Evolutionary conservation across 1,140 invertebrate species (phyloP).

Genomic region (Campoletis sonorensis): DNA sequence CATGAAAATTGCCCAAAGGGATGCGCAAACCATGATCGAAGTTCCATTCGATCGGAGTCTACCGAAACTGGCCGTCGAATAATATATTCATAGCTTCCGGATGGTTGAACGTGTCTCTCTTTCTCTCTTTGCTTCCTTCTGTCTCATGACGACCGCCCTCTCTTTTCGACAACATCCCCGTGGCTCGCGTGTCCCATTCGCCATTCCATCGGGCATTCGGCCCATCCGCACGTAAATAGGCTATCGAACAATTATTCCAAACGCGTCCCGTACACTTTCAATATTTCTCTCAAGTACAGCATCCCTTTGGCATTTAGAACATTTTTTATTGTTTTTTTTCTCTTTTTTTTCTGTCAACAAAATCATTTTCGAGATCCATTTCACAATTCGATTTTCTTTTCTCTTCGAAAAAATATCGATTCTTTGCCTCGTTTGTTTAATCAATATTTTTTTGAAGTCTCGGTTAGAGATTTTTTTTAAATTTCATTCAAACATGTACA

Average conservation of each 20-base stretch:
- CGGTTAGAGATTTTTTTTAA: too few relatives aligned
- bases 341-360: neutral
- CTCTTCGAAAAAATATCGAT: too few relatives aligned
- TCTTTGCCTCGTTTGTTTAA: too few relatives aligned
- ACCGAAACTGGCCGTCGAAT: constrained; percentile 67
- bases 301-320: neutral
- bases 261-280: constrained; percentile 19
- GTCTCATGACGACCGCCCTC: neutral
- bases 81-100: constrained; percentile 70
- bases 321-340: neutral
- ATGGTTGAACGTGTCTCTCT: constrained; percentile 49
- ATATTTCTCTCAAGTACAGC: constrained; percentile 23
- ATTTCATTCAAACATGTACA: too few relatives aligned
- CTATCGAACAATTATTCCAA: constrained; percentile 42
- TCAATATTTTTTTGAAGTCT: too few relatives aligned
- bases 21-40: constrained; percentile 70
- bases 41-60: constrained; percentile 67
- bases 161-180: neutral
- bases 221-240: constrained; percentile 38
- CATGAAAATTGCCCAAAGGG: constrained; percentile 72
- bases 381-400: too few relatives aligned
- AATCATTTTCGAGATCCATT: too few relatives aligned
- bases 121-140: constrained; percentile 20
- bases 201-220: constrained; percentile 30
- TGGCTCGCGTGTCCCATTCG: neutral